Base-by-base conservation (phyloP, 1,140 invertebrate genomes). In the Trachelipus rathkii region DNA sequence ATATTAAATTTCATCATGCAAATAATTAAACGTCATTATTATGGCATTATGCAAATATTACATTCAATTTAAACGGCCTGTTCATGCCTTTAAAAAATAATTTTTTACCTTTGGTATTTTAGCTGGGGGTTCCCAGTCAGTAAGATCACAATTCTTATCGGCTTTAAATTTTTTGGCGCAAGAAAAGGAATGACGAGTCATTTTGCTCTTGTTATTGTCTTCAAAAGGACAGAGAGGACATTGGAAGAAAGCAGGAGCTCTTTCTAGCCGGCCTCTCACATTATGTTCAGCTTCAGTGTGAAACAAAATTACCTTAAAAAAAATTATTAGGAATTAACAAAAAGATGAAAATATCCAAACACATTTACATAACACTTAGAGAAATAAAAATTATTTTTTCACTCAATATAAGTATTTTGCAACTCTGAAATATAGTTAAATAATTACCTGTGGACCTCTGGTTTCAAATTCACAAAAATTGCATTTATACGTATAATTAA, bases 141-240 rank as follows among this genome's bases (percentile, higher is more conserved):
- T 89, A 7, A 95, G 94, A 79, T 92, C 90, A 78, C 95, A 85
- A 83, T 96, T 96, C 44, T 90, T 86, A 74, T 95, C 93, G 0
- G 92, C 90, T 84, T 93, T 91, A 85, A 96, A 97, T 84, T 95
- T 94, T 85, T 95, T 95, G 19, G 90, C 88, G 86, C 96, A 98
- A 5, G 93, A 91, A n/a, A 92, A 88, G 77, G 92, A 88, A 87
- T 97, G 96, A 19, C 94, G 88, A 0, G 91, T 93, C 72, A 97
- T 85, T 86, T 96, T 96, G n/a, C 92, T 92, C 85, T 96, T 97
- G 75, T 93, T 92, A 83, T 95, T 95, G 82, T 96, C 94, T 84
- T 97, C 95, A 83, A 96, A 97, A 0, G 93, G 92, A 88, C 96
- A 98, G 83, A 95, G 93, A 0, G 93, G 90, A 85, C 95, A 98